Conservation (phyloP, 2,113 vertebrate genomes). For the Delphinapterus leucas region DNA sequence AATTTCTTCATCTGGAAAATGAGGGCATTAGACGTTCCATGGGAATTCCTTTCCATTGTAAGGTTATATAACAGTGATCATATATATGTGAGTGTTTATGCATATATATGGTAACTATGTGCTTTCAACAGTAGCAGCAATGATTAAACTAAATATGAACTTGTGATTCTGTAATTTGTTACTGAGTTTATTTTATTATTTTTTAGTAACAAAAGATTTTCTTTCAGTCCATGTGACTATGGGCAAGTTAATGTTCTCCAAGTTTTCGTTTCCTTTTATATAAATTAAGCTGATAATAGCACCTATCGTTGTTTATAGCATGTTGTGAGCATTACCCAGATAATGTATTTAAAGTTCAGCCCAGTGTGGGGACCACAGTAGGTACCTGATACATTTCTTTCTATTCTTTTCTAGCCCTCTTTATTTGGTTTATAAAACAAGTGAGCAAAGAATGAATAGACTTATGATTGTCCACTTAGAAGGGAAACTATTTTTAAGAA, state of each 20-base stretch:
- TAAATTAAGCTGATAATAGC: conserved; percentile 25
- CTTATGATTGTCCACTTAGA: background rate
- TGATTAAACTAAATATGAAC: background rate
- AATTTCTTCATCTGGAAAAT: conserved; percentile 42
- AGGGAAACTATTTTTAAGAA: conserved; percentile 31
- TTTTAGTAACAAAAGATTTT: conserved; percentile 23
- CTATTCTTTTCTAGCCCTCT: background rate
- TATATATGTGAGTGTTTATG: background rate
- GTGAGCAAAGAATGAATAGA: background rate
- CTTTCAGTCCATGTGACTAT: background rate
- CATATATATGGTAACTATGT: background rate
- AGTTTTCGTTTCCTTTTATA: conserved; percentile 7
- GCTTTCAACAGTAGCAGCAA: background rate
- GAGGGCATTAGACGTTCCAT: background rate
- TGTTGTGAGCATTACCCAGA: background rate
- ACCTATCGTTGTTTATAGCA: background rate
- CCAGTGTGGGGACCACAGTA: background rate
- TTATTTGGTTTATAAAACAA: conserved; percentile 31
- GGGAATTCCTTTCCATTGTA: background rate
- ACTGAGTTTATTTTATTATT: background rate
- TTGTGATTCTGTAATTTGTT: background rate
- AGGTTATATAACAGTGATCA: background rate
- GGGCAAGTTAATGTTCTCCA: background rate
- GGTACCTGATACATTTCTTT: background rate
- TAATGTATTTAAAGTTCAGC: background rate